phyloP scores from a whole-genome alignment of 2,888 invertebrate species.

The Xanthorhoe designata region DNA sequence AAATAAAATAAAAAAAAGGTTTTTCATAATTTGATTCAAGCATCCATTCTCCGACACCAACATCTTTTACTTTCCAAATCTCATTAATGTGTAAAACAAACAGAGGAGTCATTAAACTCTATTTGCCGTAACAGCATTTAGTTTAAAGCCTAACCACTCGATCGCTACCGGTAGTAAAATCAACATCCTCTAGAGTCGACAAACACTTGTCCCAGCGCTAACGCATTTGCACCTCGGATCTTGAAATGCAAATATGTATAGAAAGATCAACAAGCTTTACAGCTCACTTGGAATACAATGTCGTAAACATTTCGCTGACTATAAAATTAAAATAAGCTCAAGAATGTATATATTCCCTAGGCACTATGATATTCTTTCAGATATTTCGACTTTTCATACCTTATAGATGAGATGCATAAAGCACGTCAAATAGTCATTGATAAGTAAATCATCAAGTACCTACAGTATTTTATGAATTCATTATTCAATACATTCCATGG shows the following conservation, averaged over 20 bases:
- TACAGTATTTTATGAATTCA: too few relatives aligned
- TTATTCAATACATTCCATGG: too few relatives aligned
- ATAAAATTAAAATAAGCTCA: constrained; percentile 31
- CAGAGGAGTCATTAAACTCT: constrained; percentile 11
- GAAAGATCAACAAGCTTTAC: constrained; percentile 31
- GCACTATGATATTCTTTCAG: too few relatives aligned
- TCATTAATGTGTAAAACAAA: neutral
- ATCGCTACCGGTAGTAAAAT: constrained; percentile 43
- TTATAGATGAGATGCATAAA: too few relatives aligned
- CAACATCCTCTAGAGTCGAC: constrained; percentile 54
- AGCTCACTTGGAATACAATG: constrained; percentile 1
- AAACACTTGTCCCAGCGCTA: constrained; percentile 49
- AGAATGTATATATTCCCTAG: neutral
- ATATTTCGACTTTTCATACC: too few relatives aligned
- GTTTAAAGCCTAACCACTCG: constrained; percentile 7
- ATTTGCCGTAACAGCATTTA: constrained; percentile 14
- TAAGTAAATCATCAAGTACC: too few relatives aligned
- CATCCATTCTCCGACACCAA: too few relatives aligned
- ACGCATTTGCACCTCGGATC: constrained; percentile 47
- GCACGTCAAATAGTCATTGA: too few relatives aligned
- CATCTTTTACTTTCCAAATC: neutral
- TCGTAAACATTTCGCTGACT: neutral
- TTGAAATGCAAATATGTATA: constrained; percentile 7
- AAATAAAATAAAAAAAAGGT: too few relatives aligned
- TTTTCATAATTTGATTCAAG: too few relatives aligned